Base-by-base conservation (phyloP, 2,797 vertebrate genomes). In the Hephaestus fuliginosus region DNA sequence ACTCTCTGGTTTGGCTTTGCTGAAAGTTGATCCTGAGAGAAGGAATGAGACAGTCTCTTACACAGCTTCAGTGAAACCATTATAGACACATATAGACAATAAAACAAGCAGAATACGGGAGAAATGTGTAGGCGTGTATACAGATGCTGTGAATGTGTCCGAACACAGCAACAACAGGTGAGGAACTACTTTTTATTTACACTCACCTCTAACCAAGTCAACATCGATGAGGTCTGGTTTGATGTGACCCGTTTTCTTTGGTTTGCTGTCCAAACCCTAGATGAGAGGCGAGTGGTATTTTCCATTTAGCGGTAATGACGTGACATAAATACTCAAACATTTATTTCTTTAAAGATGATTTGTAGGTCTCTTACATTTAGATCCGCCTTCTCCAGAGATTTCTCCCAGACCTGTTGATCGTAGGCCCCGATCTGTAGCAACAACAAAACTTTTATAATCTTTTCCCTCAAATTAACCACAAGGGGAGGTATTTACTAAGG, bases 181-280 rank as follows among this genome's bases (percentile, higher is more conserved):
- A 12, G 60, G 18, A 52, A 30, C 15, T 17, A 1, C 3, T 60
- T 36, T 17, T 70, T 3, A 30, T 7, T 51, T 10, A 78, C 8
- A n/a, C 95, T 93, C 78, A 99, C 98, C 98, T 97, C 98, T 96
- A 66, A 99, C 97, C 90, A 99, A 96, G 91, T 99, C 98, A 58
- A 99, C 98, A 89, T 99, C 98, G 74, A 99, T 99, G 76, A 99
- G 98, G 92, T 98, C 98, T 88, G 96, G 93, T 86, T 99, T 99
- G 88, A 99, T 98, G 82, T 98, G 96, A 69, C 97, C 96, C 0
- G 96, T 98, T 96, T 96, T 99, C 94, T 96, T 99, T 90, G 98
- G 98, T 94, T 99, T 99, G 95, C 96, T 97, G 91, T 97, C 96
- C 93, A 99, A 95, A 87, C 96, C 98, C 98, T 99, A 76, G 7